phyloP scores from a whole-genome alignment of 2,797 vertebrate genomes.

The Pteropus rufus region DNA sequence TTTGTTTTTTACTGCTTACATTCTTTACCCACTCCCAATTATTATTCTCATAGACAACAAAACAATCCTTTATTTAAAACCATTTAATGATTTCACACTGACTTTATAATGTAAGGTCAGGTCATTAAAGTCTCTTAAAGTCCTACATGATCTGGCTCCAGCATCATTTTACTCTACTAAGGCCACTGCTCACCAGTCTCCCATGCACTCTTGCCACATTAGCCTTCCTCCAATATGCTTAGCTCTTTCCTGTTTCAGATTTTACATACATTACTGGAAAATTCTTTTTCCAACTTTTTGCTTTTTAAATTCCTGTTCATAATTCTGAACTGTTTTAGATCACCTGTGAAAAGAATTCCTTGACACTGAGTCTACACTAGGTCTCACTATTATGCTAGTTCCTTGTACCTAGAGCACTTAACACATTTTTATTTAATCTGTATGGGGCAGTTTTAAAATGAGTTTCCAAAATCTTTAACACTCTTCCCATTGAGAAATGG shows the following conservation, averaged over 20 bases:
- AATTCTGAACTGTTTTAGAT: neutral
- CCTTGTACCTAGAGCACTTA: neutral
- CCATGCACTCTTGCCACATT: no score
- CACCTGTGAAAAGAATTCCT: neutral
- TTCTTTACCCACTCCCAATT: neutral
- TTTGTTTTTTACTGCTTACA: neutral
- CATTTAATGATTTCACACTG: neutral
- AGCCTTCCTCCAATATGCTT: neutral
- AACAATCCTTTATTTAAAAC: neutral
- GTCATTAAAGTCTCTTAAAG: neutral
- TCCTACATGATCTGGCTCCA: neutral
- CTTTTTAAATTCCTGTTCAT: neutral
- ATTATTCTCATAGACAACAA: neutral
- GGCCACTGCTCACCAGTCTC: fast-evolving
- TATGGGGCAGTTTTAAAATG: neutral
- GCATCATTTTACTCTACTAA: neutral
- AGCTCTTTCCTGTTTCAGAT: neutral
- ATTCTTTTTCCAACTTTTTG: neutral
- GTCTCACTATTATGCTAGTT: neutral
- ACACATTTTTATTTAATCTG: neutral
- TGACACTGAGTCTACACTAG: neutral
- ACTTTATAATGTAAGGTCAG: neutral
- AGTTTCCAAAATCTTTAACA: neutral
- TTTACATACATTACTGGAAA: neutral
- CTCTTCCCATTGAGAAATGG: neutral